Base-by-base conservation (phyloP, 2,113 vertebrate genomes). In the Albula glossodonta region DNA sequence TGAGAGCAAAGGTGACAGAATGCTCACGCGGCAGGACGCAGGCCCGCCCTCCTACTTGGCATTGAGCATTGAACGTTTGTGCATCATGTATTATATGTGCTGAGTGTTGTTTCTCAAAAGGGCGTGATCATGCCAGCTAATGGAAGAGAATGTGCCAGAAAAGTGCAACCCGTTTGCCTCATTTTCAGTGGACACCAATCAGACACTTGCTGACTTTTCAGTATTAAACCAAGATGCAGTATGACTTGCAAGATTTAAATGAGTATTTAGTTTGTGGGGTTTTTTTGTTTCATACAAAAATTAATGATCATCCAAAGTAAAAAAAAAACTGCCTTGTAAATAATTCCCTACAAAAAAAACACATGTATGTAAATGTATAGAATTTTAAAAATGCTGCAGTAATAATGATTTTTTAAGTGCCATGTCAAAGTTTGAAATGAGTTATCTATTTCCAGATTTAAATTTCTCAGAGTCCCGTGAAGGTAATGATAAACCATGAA, bases 81-180 rank as follows among this genome's bases (percentile, higher is more conserved):
- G 66, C 70, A 83, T 74, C 22, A 13, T 25, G 9, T 17, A 41
- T 48, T 79, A 25, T 51, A 2, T 25, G 15, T 51, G 56, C 82
- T 50, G 49, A 84, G 51, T 52, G 12, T 66, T 50, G 74, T 87
- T 48, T 49, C 31, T 83, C 56, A 41, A 49, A 41, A 86, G 81
- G 41, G 49, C n/a, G 57, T 31, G 78, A 41, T 74, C n/a, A n/a
- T 31, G 48, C 25, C 51, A 60, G 25, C 48, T 19, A 63, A 31
- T 25, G 9, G 7, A 41, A 4, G 19, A 50, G 85, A 22, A 7
- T 8, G 8, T 10, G 48, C 7, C 7, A 12, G 10, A 57, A 53
- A 49, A 4, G 49, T 41, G 81, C n/a, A 22, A 22, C 50, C 6
- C 0, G n/a, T 17, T 4, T 9, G 25, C 15, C n/a, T 52, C 77